phyloP scores from a whole-genome alignment of 2,888 invertebrate genomes.

The Vanessa cardui region DNA sequence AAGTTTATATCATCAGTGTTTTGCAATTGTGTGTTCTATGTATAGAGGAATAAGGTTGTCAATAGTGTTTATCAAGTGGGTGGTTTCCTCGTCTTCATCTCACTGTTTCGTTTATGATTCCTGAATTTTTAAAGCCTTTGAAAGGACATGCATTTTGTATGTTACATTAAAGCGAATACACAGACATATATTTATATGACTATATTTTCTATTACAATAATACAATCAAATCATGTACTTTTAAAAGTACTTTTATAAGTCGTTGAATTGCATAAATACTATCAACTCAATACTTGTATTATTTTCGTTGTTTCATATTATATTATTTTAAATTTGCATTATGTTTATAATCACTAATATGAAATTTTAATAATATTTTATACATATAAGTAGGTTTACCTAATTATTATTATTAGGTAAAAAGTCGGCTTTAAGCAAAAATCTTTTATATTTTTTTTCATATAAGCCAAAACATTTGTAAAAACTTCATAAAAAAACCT shows the following conservation, averaged over 20 bases:
- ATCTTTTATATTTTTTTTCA: not conserved
- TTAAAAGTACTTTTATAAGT: no score
- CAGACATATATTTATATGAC: not conserved
- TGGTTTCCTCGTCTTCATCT: slow-evolving; percentile 49
- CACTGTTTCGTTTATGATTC: slow-evolving; percentile 68
- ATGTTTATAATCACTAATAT: no score
- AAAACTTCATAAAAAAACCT: slow-evolving; percentile 7
- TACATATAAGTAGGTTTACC: no score
- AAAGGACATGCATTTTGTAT: slow-evolving; percentile 57
- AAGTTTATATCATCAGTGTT: not conserved
- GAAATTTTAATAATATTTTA: no score
- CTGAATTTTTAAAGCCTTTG: slow-evolving; percentile 71
- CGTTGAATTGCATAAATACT: no score
- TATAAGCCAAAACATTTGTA: not conserved
- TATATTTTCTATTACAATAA: slow-evolving; percentile 6
- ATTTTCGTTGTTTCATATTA: no score
- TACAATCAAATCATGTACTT: not conserved
- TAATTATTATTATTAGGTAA: not conserved
- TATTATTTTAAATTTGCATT: no score
- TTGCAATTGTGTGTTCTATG: slow-evolving; percentile 4
- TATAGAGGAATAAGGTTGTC: slow-evolving; percentile 8
- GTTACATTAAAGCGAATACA: slow-evolving; percentile 42
- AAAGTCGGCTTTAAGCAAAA: not conserved
- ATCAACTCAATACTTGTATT: no score
- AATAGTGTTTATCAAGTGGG: slow-evolving; percentile 50